Evolutionary conservation across 2,888 invertebrate genomes (phyloP).

Genomic region (Noctua janthina): DNA sequence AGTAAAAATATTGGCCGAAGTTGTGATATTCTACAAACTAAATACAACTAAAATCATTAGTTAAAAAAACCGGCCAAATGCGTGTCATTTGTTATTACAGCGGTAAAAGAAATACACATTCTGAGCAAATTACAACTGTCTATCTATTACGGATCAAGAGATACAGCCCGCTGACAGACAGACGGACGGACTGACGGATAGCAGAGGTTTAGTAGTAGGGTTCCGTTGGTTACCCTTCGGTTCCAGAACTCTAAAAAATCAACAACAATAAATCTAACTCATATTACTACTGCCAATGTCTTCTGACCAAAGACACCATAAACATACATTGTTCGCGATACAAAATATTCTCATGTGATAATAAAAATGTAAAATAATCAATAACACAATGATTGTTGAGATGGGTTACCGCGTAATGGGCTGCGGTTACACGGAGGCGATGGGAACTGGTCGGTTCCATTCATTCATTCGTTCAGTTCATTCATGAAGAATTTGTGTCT

Average conservation of each 20-base stretch:
- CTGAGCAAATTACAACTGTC: too few relatives aligned
- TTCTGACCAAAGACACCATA: not conserved
- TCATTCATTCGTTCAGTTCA: conserved; percentile 56
- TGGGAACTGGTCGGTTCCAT: conserved; percentile 58
- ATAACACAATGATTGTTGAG: conserved; percentile 60
- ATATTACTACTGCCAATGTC: not conserved
- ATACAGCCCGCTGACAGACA: too few relatives aligned
- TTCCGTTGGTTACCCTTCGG: too few relatives aligned
- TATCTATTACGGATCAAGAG: too few relatives aligned
- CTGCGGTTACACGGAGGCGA: conserved; percentile 65
- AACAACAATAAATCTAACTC: not conserved
- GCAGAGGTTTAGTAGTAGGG: too few relatives aligned
- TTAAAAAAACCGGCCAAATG: not conserved
- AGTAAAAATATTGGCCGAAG: not conserved
- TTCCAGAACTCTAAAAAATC: not conserved
- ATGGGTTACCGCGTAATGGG: conserved; percentile 66
- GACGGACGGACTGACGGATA: too few relatives aligned
- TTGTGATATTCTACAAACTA: not conserved
- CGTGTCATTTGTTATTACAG: too few relatives aligned
- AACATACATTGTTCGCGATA: conserved; percentile 42
- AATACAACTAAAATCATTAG: too few relatives aligned
- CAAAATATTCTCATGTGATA: conserved; percentile 62
- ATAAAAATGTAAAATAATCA: conserved; percentile 54
- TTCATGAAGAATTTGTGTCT: conserved; percentile 53
- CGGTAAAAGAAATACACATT: too few relatives aligned